Conservation (phyloP, 92 coral and sea anemone species). For the Zoanthus sansibaricus region DNA sequence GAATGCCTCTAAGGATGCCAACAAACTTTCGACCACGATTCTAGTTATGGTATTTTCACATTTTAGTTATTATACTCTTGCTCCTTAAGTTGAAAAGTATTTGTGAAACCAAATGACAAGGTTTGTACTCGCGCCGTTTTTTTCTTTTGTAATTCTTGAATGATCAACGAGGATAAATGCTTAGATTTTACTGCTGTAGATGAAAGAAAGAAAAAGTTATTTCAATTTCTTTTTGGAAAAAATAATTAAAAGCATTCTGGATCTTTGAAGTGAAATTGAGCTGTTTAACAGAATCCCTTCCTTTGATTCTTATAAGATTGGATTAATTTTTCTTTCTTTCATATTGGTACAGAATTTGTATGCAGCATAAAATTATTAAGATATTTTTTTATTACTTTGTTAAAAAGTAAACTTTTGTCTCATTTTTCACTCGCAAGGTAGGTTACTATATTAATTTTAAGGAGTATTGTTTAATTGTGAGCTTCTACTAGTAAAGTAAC, state of each 20-base stretch:
- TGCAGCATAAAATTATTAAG: background rate
- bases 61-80: background rate
- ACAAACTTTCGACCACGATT: conserved; percentile 51
- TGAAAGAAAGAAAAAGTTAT: no score
- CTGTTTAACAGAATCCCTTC: no score
- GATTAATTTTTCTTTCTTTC: no score
- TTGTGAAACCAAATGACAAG: conserved; percentile 14
- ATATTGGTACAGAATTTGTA: background rate
- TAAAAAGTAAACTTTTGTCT: background rate
- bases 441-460: background rate
- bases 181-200: background rate
- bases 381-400: background rate
- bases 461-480: no score
- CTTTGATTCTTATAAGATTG: no score
- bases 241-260: no score
- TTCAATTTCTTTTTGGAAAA: no score
- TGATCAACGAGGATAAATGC: background rate
- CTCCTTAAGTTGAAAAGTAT: conserved; percentile 3
- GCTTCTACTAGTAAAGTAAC: no score
- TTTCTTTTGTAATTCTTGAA: background rate
- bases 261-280: no score
- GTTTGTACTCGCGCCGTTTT: conserved; percentile 26
- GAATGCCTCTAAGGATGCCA: conserved; percentile 52
- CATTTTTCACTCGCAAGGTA: conserved; percentile 26
- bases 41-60: conserved; percentile 46